A percentile compares a stretch with the other conserved stretches of the same genome.
Evolutionary conservation across 1,140 invertebrate genomes (phyloP).

Genomic region (Holcopasites calliopsidis): DNA sequence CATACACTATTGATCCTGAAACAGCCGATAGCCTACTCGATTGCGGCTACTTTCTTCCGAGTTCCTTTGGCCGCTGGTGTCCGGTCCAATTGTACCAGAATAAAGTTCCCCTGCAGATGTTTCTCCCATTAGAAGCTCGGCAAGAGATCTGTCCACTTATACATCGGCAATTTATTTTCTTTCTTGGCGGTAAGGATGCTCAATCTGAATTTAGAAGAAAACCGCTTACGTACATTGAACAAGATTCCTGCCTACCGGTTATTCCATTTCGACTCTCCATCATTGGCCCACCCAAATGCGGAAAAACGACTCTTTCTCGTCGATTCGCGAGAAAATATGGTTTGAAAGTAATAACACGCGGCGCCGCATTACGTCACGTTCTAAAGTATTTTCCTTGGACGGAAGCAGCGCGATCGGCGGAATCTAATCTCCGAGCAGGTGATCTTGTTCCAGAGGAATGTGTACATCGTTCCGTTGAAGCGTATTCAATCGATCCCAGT

Average conservation of each 20-base stretch:
- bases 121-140: slow-evolving; percentile 72
- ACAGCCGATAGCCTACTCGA: slow-evolving; percentile 80
- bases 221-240: slow-evolving; percentile 80
- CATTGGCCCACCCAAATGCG: slow-evolving; percentile 91
- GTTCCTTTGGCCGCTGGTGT: slow-evolving; percentile 81
- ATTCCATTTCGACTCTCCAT: slow-evolving; percentile 86
- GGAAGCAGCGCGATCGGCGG: slow-evolving; percentile 73
- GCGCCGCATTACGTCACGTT: slow-evolving; percentile 77
- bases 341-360: slow-evolving; percentile 78
- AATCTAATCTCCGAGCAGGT: slow-evolving; percentile 71
- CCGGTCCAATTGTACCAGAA: slow-evolving; percentile 81
- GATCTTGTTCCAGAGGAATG: slow-evolving; percentile 65
- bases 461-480: slow-evolving; percentile 78
- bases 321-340: slow-evolving; percentile 79
- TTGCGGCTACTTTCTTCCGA: slow-evolving; percentile 81
- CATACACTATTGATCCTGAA: slow-evolving; percentile 77
- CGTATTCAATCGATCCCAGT: slow-evolving; percentile 74
- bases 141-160: slow-evolving; percentile 79
- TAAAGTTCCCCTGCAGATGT: slow-evolving; percentile 77
- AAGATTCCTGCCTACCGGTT: slow-evolving; percentile 67
- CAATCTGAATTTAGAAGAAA: slow-evolving; percentile 78
- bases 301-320: slow-evolving; percentile 86
- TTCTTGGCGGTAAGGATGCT: slow-evolving; percentile 77
- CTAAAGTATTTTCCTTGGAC: slow-evolving; percentile 77
- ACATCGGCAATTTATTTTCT: slow-evolving; percentile 82